A percentile compares a stretch with the other conserved stretches of the same genome.
Evolutionary conservation across 2,797 vertebrate species (phyloP).

Genomic region (Sarcophilus harrisii): DNA sequence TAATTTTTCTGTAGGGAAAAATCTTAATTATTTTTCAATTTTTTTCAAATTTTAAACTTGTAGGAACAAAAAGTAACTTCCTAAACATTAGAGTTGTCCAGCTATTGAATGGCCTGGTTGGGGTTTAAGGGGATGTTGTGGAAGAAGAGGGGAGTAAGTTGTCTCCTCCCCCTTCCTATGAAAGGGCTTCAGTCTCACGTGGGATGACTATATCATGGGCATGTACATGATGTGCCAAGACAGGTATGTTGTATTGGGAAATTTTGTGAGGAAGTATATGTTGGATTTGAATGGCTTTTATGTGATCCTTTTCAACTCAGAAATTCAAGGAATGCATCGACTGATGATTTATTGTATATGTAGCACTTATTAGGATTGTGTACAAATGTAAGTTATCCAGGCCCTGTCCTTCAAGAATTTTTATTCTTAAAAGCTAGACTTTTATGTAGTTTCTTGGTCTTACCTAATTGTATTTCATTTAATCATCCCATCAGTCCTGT

Average conservation of each 20-base stretch:
- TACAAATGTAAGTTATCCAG: not conserved
- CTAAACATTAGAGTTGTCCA: not conserved
- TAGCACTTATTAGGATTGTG: not conserved
- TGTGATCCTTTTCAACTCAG: not conserved
- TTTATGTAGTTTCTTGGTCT: not conserved
- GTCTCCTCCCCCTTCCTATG: not conserved
- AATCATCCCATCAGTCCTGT: not conserved
- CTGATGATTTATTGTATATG: not conserved
- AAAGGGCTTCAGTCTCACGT: not conserved
- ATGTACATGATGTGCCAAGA: not conserved
- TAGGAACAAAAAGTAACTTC: not conserved
- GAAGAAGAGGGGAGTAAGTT: not conserved
- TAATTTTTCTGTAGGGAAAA: not conserved
- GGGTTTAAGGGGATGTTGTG: not conserved
- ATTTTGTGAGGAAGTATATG: not conserved
- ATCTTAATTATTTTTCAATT: not conserved
- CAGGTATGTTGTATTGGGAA: not conserved
- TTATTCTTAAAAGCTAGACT: not conserved
- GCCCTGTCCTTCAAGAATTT: not conserved
- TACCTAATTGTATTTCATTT: not conserved
- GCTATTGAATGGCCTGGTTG: not conserved
- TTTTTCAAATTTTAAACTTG: not conserved
- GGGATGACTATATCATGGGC: not conserved
- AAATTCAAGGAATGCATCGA: not conserved
- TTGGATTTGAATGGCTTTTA: not conserved